Evolutionary conservation across 2,113 vertebrate genomes (phyloP).

Genomic region (Typhlomys cinereus): DNA sequence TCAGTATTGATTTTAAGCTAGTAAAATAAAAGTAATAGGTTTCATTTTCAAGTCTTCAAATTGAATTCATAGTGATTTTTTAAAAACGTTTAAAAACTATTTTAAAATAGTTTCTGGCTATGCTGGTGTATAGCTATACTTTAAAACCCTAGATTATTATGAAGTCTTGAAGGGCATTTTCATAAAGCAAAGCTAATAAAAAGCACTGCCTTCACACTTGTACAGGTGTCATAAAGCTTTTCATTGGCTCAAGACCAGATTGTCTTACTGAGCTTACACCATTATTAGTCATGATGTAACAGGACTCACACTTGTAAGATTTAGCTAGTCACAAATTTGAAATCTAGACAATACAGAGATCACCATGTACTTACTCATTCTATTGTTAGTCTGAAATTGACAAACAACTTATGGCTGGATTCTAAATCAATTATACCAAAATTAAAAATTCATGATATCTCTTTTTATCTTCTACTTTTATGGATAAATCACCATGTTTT

Average conservation of each 20-base stretch:
- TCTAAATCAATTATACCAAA: conserved; percentile 59
- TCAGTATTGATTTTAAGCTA: conserved; percentile 45
- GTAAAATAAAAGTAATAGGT: neutral
- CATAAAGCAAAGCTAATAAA: conserved; percentile 14
- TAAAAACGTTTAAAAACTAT: conserved; percentile 36
- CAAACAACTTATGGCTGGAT: conserved; percentile 72
- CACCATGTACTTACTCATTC: conserved; percentile 71
- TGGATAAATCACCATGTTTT: conserved; percentile 29
- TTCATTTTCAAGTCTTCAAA: conserved; percentile 61
- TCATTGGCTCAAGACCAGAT: conserved; percentile 28
- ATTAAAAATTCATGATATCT: conserved; percentile 3
- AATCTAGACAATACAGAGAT: conserved; percentile 76
- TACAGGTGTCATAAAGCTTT: conserved; percentile 19
- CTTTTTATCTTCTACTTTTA: conserved; percentile 37
- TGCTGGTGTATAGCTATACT: neutral
- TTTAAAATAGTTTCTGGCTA: too few relatives aligned
- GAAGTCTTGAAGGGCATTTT: conserved; percentile 1
- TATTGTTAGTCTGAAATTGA: conserved; percentile 76
- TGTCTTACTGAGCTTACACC: neutral
- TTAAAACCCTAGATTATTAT: conserved; percentile 32
- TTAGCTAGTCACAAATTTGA: conserved; percentile 74
- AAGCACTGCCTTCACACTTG: conserved; percentile 10
- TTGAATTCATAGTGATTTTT: neutral
- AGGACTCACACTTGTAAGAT: conserved; percentile 64
- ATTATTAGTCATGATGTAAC: conserved; percentile 47